Percentiles rank a stretch among this genome's conserved stretches.
Evolutionary conservation across 2,888 invertebrate genomes (phyloP).

Genomic region (Drosophila falleni): DNA sequence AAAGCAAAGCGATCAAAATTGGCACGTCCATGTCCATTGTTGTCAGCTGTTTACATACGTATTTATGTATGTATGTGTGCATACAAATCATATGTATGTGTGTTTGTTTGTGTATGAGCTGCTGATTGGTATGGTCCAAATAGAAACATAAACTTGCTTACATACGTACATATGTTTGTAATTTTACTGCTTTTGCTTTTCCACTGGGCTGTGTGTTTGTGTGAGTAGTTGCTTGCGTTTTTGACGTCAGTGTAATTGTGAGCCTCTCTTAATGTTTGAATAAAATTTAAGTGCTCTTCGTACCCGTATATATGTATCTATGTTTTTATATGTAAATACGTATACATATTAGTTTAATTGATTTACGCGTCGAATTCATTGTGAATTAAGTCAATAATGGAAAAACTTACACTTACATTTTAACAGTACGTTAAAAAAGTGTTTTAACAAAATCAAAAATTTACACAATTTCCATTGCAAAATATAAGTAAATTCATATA

Average conservation of each 20-base stretch:
- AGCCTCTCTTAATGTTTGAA: conserved; percentile 13
- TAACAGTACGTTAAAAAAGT: no score
- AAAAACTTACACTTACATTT: not conserved
- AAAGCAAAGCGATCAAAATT: conserved; percentile 20
- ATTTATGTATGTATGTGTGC: conserved; percentile 19
- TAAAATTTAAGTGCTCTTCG: conserved; percentile 13
- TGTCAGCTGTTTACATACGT: conserved; percentile 25
- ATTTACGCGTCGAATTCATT: conserved; percentile 35
- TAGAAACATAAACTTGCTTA: conserved; percentile 7
- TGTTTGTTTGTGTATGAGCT: conserved; percentile 16
- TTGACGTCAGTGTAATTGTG: conserved; percentile 18
- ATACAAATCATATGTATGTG: conserved; percentile 14
- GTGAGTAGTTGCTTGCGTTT: not conserved
- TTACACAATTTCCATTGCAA: no score
- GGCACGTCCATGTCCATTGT: conserved; percentile 20
- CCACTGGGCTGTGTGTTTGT: not conserved
- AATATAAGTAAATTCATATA: no score
- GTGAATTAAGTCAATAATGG: not conserved
- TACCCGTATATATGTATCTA: conserved; percentile 3
- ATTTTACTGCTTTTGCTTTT: not conserved
- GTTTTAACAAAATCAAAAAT: no score
- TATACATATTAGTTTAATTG: conserved; percentile 37
- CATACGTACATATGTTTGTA: not conserved
- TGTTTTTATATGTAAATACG: not conserved
- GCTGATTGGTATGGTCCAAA: conserved; percentile 27